phyloP scores from a whole-genome alignment of 2,113 vertebrate species.

The Eolophus roseicapilla region DNA sequence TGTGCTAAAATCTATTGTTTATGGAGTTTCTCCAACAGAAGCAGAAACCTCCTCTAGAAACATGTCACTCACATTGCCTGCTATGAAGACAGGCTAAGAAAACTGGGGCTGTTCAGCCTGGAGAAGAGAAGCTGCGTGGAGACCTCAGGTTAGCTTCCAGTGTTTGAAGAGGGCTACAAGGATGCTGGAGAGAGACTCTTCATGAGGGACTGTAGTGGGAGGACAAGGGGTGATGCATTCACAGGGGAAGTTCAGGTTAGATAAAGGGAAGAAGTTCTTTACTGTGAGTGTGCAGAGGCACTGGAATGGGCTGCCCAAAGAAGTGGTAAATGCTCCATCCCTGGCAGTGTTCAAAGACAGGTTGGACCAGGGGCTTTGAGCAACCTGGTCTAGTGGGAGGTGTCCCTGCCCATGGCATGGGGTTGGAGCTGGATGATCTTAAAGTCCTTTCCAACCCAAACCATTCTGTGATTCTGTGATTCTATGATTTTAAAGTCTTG shows the following conservation, averaged over 20 bases:
- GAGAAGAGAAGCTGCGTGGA: neutral
- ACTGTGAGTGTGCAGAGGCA: neutral
- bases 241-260: neutral
- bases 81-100: neutral
- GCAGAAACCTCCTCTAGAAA: neutral
- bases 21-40: neutral
- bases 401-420: neutral
- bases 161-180: neutral
- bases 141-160: neutral
- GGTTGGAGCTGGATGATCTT: neutral
- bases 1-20: neutral
- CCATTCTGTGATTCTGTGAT: neutral
- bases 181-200: neutral
- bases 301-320: neutral
- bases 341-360: neutral
- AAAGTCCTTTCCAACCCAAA: neutral
- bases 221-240: neutral
- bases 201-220: neutral
- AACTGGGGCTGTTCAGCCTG: neutral
- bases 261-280: neutral
- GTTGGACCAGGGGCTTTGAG: neutral
- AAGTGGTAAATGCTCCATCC: neutral
- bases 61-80: accelerated
- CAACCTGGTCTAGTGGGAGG: neutral
- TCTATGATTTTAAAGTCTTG: neutral